Percentiles rank a stretch among this genome's conserved stretches.
phyloP scores from a whole-genome alignment of 1,140 invertebrate genomes.

The Drosophila persimilis region DNA sequence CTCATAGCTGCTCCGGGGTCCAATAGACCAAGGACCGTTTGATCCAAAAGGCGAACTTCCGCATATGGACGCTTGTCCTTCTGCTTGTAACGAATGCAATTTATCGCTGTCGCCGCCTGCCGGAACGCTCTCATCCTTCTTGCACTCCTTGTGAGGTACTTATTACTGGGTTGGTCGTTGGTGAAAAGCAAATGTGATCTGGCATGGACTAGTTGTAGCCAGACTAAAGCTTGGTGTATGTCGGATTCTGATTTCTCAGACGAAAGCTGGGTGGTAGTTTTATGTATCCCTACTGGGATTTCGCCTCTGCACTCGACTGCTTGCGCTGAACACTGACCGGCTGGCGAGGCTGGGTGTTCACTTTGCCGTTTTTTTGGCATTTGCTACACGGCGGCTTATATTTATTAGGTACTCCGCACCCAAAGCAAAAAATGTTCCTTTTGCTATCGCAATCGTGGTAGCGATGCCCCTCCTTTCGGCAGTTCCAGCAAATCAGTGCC shows the following conservation, averaged over 20 bases:
- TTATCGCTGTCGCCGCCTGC: too few species aligned
- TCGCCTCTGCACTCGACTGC: too few species aligned
- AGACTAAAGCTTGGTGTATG: too few species aligned
- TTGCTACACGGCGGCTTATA: constrained; percentile 14
- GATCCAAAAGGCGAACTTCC: too few species aligned
- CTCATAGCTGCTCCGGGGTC: too few species aligned
- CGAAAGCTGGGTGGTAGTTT: not conserved
- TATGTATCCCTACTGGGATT: too few species aligned
- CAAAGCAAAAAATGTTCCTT: constrained; percentile 4
- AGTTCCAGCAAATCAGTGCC: constrained; percentile 30
- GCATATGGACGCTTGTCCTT: too few species aligned
- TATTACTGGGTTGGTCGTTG: too few species aligned
- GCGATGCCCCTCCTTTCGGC: constrained; percentile 18
- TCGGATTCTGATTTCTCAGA: not conserved
- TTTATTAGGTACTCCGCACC: not conserved
- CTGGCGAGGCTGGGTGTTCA: constrained; percentile 5
- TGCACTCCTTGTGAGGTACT: not conserved
- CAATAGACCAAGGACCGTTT: too few species aligned
- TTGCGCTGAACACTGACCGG: not conserved
- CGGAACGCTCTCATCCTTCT: not conserved
- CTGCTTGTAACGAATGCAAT: too few species aligned
- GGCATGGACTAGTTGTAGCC: too few species aligned
- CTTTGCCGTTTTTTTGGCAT: constrained; percentile 22
- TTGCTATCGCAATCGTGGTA: constrained; percentile 20
- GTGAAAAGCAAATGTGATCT: too few species aligned